These are phyloP conservation scores for Biston betularia DNA, from an alignment of 2,888 invertebrate genomes.

Conservation along the genomic window DNA sequence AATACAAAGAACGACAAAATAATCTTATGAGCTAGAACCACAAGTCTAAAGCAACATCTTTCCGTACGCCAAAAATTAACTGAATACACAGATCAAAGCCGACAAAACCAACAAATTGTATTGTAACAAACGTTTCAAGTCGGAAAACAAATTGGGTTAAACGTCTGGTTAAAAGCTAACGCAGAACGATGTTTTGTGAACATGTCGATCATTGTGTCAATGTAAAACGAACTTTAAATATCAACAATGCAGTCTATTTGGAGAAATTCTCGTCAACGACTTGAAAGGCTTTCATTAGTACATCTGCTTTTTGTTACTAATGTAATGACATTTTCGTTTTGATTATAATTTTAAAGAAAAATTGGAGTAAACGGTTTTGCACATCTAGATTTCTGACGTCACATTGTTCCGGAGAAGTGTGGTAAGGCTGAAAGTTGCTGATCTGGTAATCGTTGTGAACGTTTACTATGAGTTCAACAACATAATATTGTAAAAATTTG, in stretches of 20 bases:
- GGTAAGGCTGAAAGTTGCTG: too few relatives aligned
- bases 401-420: too few relatives aligned
- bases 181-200: conserved; percentile 74
- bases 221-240: conserved; percentile 48
- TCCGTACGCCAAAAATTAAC: conserved; percentile 42
- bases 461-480: too few relatives aligned
- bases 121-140: conserved; percentile 64
- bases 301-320: too few relatives aligned
- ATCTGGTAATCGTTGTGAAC: too few relatives aligned
- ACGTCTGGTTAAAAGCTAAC: conserved; percentile 63
- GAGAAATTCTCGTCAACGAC: conserved; percentile 24
- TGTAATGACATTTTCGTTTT: too few relatives aligned
- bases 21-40: too few relatives aligned
- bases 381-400: too few relatives aligned
- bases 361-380: too few relatives aligned
- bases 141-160: conserved; percentile 69
- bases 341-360: too few relatives aligned
- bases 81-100: conserved; percentile 57
- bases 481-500: too few relatives aligned
- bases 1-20: too few relatives aligned
- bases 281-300: conserved; percentile 8
- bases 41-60: conserved; percentile 33
- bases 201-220: conserved; percentile 70
- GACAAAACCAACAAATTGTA: conserved; percentile 58
- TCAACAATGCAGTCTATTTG: conserved; percentile 23